Evolutionary conservation across 2,797 vertebrate species (phyloP).

Genomic region (Choloepus didactylus): DNA sequence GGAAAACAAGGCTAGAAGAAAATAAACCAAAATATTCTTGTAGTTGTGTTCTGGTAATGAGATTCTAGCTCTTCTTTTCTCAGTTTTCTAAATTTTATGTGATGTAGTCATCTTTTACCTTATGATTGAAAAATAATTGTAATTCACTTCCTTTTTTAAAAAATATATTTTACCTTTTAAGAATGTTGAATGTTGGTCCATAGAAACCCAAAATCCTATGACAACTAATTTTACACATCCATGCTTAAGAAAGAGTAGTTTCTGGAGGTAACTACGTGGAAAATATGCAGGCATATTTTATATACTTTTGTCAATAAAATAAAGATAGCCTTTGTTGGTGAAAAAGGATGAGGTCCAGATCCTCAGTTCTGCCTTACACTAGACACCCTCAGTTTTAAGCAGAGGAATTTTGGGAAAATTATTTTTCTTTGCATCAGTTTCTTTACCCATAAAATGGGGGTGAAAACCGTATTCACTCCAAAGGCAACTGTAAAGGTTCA

Average conservation of each 20-base stretch:
- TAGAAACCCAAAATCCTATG: neutral
- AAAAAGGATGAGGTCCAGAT: rapidly evolving
- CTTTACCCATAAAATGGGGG: too few relatives aligned
- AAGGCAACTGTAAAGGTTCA: neutral
- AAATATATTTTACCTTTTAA: neutral
- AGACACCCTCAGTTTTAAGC: rapidly evolving
- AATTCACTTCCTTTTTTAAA: neutral
- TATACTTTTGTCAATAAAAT: too few relatives aligned
- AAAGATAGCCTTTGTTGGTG: too few relatives aligned
- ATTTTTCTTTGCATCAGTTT: too few relatives aligned
- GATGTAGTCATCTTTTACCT: neutral
- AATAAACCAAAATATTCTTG: rapidly evolving
- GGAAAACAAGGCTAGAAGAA: rapidly evolving
- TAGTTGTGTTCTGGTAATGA: rapidly evolving
- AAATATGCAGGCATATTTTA: rapidly evolving
- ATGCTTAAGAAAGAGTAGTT: neutral
- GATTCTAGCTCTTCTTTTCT: neutral
- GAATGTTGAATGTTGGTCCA: neutral
- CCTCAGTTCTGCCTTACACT: rapidly evolving
- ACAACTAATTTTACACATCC: too few relatives aligned
- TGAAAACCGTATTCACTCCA: rapidly evolving
- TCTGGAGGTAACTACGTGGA: too few relatives aligned
- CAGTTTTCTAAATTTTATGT: too few relatives aligned
- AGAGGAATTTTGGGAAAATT: too few relatives aligned
- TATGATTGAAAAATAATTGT: neutral